Evolutionary conservation across 1,140 invertebrate species (phyloP), one percentile per base, ranked within the genome.

Genomic region (Solenopsis fugax): DNA sequence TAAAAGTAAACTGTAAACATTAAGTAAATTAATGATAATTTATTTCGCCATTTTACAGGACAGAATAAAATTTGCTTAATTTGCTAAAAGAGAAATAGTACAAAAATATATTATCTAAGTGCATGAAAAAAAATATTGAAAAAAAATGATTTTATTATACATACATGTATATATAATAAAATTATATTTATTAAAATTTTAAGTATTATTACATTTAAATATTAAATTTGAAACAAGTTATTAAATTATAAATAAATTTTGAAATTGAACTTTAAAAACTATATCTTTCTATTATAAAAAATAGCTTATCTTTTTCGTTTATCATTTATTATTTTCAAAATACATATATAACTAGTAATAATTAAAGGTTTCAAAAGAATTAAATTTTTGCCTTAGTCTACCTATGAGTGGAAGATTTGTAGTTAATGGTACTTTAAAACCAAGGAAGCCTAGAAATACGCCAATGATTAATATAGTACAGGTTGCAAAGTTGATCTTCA

Each of bases 401-500:
- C 97, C 96, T 71, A 97, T 95, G 41, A 97, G 93, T 21, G 97
- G 97, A 64, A 97, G 96, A 87, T 96, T 96, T 4, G 95, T 93
- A n/a, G 96, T 96, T 88, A 96, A 93, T 3, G 97, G 97, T 56
- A 97, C 89, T 92, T 96, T 96, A 10, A 96, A 95, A 13, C 96
- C 96, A 88, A 97, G 97, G 93, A 97, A 97, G 89, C 96, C 95
- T 65, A 97, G 93, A 91, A 96, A 97, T 21, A 97, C 94, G 12
- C 95, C 95, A 52, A 96, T 96, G 50, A 97, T 94, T 0, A 97
- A 89, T 16, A 96, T 95, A 4, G 96, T 96, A 65, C 96, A 95
- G 24, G 96, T 96, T 82, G 96, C 96, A n/a, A 97, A 89, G 37
- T 96, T 93, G 29, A 97, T 96, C 93, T 97, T 97, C 89, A 97